Percentiles rank a stretch among this genome's conserved stretches.
Conservation (phyloP, 1,140 invertebrate genomes). For the Rhagoletis pomonella region DNA sequence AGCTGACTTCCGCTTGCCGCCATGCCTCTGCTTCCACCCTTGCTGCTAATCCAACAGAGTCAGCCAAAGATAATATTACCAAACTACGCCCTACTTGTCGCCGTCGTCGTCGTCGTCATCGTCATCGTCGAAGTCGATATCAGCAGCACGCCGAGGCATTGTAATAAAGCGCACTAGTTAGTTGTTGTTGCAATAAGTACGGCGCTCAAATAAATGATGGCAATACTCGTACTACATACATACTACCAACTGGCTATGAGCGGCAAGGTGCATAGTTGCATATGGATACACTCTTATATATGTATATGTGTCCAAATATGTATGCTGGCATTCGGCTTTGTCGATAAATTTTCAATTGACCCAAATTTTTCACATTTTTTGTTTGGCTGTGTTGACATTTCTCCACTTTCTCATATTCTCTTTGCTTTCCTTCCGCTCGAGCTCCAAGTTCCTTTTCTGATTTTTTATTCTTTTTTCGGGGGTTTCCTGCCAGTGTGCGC, state of each 20-base stretch:
- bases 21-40: neutral
- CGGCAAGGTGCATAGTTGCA: neutral
- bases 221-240: neutral
- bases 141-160: neutral
- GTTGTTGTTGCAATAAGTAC: conserved; percentile 22
- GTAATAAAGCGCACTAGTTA: neutral
- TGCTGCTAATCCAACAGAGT: neutral
- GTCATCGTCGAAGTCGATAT: neutral
- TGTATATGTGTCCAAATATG: neutral
- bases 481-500: neutral
- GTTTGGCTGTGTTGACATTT: conserved; percentile 32
- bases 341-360: conserved; percentile 60
- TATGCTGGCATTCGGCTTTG: conserved; percentile 50
- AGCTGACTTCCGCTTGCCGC: conserved; percentile 26
- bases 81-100: neutral
- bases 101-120: too few relatives aligned
- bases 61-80: neutral
- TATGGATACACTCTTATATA: too few relatives aligned
- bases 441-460: neutral
- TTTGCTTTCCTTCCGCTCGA: conserved; percentile 31
- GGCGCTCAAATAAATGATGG: neutral
- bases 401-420: conserved; percentile 24
- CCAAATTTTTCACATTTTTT: conserved; percentile 48
- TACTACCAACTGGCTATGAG: neutral
- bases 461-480: conserved; percentile 17